Percentiles rank a stretch among this genome's conserved stretches.
Conservation (phyloP, 2,113 vertebrate species). For the Prolemur simus region DNA sequence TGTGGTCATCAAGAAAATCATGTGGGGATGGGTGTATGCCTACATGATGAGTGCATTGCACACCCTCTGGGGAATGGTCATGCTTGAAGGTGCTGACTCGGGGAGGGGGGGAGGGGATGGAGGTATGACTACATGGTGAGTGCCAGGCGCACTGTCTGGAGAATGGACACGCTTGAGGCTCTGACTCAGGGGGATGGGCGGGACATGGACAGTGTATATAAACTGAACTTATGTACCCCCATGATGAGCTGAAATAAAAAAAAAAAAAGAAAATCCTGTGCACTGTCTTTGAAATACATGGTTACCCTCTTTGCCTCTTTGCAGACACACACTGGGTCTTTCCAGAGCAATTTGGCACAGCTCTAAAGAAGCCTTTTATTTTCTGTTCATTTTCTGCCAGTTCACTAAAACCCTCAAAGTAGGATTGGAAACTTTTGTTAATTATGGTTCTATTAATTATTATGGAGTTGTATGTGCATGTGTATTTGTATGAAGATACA, state of each 20-base stretch:
- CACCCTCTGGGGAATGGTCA: too few species aligned
- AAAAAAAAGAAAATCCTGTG: slow-evolving; percentile 18
- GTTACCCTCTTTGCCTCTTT: slow-evolving; percentile 31
- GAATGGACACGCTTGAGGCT: too few species aligned
- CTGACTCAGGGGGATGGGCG: too few species aligned
- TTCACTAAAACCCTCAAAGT: slow-evolving; percentile 60
- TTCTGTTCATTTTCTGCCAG: slow-evolving; percentile 71
- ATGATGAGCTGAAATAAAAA: too few species aligned
- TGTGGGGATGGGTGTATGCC: too few species aligned
- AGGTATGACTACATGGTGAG: too few species aligned
- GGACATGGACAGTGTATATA: too few species aligned
- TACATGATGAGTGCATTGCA: too few species aligned
- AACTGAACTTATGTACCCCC: too few species aligned
- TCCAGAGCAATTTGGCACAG: slow-evolving; percentile 47
- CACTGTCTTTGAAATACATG: slow-evolving; percentile 19
- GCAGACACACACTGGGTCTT: not conserved
- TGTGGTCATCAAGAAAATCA: not conserved
- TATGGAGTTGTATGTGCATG: slow-evolving; percentile 10
- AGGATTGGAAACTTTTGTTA: slow-evolving; percentile 66
- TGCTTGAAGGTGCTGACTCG: too few species aligned
- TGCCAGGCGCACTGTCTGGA: too few species aligned
- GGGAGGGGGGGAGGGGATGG: too few species aligned
- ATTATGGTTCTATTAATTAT: slow-evolving; percentile 51
- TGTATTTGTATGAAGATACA: not conserved
- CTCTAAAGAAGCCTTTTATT: slow-evolving; percentile 50